Base-by-base conservation (phyloP, 37 sponge, comb jelly and placozoan species). In the Oscarella lobularis region DNA sequence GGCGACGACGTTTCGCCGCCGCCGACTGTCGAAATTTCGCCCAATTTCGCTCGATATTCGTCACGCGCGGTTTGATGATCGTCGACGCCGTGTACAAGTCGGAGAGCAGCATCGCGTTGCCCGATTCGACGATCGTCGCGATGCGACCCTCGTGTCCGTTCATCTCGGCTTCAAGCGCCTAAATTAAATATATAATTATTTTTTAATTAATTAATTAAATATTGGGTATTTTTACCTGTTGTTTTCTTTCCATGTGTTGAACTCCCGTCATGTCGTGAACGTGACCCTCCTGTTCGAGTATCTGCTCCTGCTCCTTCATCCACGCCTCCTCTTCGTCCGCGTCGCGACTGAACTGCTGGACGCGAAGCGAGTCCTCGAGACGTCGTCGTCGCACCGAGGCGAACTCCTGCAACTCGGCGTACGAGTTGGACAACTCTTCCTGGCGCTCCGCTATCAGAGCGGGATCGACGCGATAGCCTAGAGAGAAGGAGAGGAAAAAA, bases 301-400 rank as follows among this genome's bases (percentile, higher is more conserved):
- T 48, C 60, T 90, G 88, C 35, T 90, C 91, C 37, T 81, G 83
- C 82, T 90, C 92, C 37, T 84, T 80, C 73, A 94, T 87, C 95
- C 95, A 94, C 36, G 88, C 78, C 65, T 94, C 95, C 1, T 84
- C 81, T 71, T 85, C 95, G 73, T 90, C 86, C 6, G 91, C 91
- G 81, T 94, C 95, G 67, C 88, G 83, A 41, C 81, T 85, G 74
- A 87, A 94, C 89, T 88, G 60, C 20, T 48, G 60, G 14, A 48
- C 9, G 14, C 9, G 14, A 27, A 27, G 60, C 20, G 60, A 48
- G 9, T 9, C 60, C 20, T 48, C 60, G 14, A 48, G 20, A 9
- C 60, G 9, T 20, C 20, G 14, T 48, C 60, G 9, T 27, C 60
- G 60, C 9, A 20, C 60, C 9, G 60, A 9, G 20, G 60, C 60